Base-by-base conservation (phyloP, 2,797 vertebrate species). In the Leucoraja ocellata region DNA sequence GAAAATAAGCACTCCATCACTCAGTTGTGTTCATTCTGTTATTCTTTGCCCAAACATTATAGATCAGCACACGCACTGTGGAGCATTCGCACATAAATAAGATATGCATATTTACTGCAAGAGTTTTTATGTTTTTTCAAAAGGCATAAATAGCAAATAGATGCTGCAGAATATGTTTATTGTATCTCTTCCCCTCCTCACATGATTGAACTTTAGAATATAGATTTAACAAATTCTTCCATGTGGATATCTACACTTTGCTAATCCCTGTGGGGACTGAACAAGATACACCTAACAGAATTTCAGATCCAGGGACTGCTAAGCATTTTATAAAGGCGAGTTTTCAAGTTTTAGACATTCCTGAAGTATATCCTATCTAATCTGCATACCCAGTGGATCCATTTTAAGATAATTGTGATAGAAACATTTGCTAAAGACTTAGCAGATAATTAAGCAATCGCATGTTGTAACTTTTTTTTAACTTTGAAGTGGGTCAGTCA, bases 1-100 rank as follows among this genome's bases (percentile, higher is more conserved):
- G 71, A 76, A 74, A 92, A 28, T 76, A 92, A 92, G 71, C 54
- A 76, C 71, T 92, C 68, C 68, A 76, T 92, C 90, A 92, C 73
- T 54, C 25, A 28, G 65, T 58, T 28, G 4, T 28, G 71, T 58
- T 92, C 71, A 92, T 76, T 61, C 81, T 76, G 63, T 68, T 68
- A 88, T 76, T 91, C 68, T 71, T 6, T 32, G 4, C 14, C 63
- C 63, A 68, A 88, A 88, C n/a, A 76, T 88, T 88, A 88, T 88
- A 68, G 84, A 88, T 88, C 84, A 88, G 84, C 68, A 88, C 14
- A 36, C 1, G n/a, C 84, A 88, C 84, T 88, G 90, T 46, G 46
- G 46, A 74, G 54, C 25, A 76, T 92, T 76, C 58, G 23, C 71
- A 76, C 68, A 92, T 92, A 92, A 76, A 76, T 92, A 74, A 92